These are phyloP conservation scores for Rhamphomyia laevipes DNA, from an alignment of 2,888 invertebrate species.

Conservation along the genomic window DNA sequence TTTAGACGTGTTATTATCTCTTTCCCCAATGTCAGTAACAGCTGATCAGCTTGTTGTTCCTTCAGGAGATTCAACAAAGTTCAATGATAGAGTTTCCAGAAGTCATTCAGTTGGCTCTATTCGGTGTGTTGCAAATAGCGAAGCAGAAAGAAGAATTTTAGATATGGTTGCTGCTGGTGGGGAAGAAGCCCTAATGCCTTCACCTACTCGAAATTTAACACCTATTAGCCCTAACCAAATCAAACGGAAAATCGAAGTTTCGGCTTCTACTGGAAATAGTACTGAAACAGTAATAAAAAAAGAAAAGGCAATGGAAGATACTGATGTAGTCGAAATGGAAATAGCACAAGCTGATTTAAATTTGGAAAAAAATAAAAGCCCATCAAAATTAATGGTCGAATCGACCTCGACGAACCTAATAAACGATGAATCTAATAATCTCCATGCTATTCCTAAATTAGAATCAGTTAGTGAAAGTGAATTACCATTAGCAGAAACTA, in stretches of 20 bases:
- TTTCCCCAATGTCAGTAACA: conserved; percentile 69
- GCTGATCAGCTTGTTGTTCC: conserved; percentile 63
- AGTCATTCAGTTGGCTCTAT: conserved; percentile 62
- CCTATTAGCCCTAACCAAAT: conserved; percentile 43
- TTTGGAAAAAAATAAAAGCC: conserved; percentile 16
- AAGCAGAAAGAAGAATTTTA: conserved; percentile 58
- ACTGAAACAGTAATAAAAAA: conserved; percentile 48
- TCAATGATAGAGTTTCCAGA: conserved; percentile 44
- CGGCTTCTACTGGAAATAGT: conserved; percentile 57
- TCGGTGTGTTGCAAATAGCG: conserved; percentile 60
- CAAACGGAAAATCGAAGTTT: conserved; percentile 63
- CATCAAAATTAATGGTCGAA: conserved; percentile 23
- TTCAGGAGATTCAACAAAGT: conserved; percentile 38
- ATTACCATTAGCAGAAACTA: conserved; percentile 31
- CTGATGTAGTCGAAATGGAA: conserved; percentile 18
- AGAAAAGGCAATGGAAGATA: conserved; percentile 39
- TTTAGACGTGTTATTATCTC: conserved; percentile 70
- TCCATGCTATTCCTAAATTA: not conserved
- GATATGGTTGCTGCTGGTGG: conserved; percentile 52
- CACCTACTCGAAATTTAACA: conserved; percentile 46
- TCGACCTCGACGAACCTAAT: not conserved
- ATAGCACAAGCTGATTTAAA: conserved; percentile 8
- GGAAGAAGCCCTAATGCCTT: conserved; percentile 45
- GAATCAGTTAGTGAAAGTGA: conserved; percentile 12
- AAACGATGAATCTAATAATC: not conserved